A percentile compares a stretch with the other conserved stretches of the same genome.
phyloP scores from a whole-genome alignment of 2,888 invertebrate genomes.

The Eumacrocentrus americanus region DNA sequence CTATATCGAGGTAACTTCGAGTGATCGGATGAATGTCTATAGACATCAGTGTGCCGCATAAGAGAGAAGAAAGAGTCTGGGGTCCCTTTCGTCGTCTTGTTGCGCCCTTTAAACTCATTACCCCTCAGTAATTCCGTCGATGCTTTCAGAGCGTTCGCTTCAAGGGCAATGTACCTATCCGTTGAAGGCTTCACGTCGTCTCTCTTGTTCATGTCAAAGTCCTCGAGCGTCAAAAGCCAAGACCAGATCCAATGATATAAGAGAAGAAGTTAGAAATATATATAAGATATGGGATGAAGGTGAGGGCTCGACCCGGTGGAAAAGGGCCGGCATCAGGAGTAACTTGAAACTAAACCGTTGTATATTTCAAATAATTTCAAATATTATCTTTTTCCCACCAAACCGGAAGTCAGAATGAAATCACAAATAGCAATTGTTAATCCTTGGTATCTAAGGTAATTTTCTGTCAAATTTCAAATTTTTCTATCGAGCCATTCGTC shows the following conservation, averaged over 20 bases:
- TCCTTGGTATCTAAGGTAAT: too few relatives aligned
- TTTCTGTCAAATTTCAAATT: too few relatives aligned
- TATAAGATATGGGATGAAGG: not conserved
- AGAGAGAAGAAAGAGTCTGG: slow-evolving; percentile 27
- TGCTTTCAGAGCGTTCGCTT: slow-evolving; percentile 53
- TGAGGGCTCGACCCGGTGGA: slow-evolving; percentile 46
- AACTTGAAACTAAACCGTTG: slow-evolving; percentile 56
- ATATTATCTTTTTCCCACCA: too few relatives aligned
- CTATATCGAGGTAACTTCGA: slow-evolving; percentile 45
- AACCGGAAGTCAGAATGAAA: too few relatives aligned
- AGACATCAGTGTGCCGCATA: slow-evolving; percentile 23
- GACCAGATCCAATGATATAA: not conserved
- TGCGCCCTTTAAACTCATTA: slow-evolving; percentile 58
- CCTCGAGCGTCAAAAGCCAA: slow-evolving; percentile 5
- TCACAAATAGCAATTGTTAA: too few relatives aligned
- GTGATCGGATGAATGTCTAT: slow-evolving; percentile 49
- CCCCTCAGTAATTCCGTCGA: slow-evolving; percentile 58
- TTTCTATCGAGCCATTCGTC: too few relatives aligned
- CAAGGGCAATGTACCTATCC: slow-evolving; percentile 44
- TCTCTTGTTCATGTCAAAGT: slow-evolving; percentile 35
- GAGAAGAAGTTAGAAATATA: not conserved
- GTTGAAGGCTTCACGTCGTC: slow-evolving; percentile 20
- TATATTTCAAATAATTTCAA: too few relatives aligned
- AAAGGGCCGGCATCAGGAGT: slow-evolving; percentile 51
- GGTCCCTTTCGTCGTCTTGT: slow-evolving; percentile 51